phyloP scores from a whole-genome alignment of 2,113 vertebrate species.

The Diphyllodes magnificus region DNA sequence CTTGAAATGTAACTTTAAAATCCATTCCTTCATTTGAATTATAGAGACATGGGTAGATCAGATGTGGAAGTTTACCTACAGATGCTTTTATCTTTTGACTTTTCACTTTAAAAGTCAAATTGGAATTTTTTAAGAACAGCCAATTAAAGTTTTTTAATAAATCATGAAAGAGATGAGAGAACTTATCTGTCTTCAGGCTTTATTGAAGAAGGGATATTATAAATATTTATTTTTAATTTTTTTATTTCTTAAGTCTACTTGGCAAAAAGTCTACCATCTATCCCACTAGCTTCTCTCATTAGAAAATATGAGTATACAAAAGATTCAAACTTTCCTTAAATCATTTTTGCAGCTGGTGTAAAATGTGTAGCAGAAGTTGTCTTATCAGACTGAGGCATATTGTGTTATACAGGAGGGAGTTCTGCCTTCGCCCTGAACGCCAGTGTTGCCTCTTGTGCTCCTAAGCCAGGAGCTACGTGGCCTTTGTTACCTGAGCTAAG shows the following conservation, averaged over 20 bases:
- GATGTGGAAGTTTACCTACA: not conserved
- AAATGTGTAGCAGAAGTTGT: not conserved
- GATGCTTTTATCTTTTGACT: conserved; percentile 3
- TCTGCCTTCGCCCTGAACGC: not conserved
- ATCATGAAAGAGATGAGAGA: not conserved
- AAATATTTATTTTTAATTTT: conserved; percentile 40
- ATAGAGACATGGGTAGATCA: not conserved
- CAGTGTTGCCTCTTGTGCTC: not conserved
- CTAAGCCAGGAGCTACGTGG: not conserved
- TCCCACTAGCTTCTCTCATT: not conserved
- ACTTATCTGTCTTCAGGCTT: not conserved
- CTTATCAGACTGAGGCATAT: fast-evolving
- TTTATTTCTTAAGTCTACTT: not conserved
- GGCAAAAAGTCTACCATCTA: not conserved
- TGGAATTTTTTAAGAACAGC: not conserved
- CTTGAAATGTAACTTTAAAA: not conserved
- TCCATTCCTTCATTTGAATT: not conserved
- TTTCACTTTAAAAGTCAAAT: conserved; percentile 8
- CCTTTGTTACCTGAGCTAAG: not conserved
- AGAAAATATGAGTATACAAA: not conserved
- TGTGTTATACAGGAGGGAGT: not conserved
- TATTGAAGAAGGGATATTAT: not conserved
- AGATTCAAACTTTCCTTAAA: not conserved
- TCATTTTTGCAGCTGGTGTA: not conserved
- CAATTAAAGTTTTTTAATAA: conserved; percentile 13